phyloP scores from a whole-genome alignment of 2,797 vertebrate genomes.

The Pseudotriccus pelzelni region DNA sequence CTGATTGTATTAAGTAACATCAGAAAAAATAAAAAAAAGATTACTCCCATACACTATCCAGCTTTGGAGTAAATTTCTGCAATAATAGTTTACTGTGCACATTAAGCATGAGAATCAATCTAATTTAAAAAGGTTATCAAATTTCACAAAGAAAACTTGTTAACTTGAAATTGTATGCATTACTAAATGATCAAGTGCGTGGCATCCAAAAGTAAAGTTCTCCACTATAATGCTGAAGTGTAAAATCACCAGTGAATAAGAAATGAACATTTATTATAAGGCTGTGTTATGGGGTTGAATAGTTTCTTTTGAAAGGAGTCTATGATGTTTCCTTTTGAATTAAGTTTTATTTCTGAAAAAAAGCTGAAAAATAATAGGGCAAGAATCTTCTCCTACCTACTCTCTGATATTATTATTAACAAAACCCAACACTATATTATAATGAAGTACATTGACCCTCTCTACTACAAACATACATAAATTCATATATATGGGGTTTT shows the following conservation, averaged over 20 bases:
- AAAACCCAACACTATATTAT: not conserved
- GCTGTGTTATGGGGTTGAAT: not conserved
- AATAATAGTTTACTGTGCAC: not conserved
- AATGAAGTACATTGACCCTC: not conserved
- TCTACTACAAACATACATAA: not conserved
- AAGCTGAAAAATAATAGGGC: not conserved
- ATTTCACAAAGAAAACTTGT: not conserved
- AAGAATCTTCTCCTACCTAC: not conserved
- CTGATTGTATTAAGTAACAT: not conserved
- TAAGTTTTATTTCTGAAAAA: not conserved
- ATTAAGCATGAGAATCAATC: not conserved
- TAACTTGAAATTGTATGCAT: not conserved
- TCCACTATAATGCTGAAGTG: not conserved
- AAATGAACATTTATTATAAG: not conserved
- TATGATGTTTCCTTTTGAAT: not conserved
- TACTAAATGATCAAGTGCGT: not conserved
- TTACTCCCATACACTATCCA: not conserved
- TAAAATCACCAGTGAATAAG: not conserved
- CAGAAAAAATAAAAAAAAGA: not conserved
- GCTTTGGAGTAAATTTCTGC: not conserved
- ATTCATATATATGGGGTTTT: not conserved
- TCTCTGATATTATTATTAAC: not conserved
- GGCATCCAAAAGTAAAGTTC: not conserved
- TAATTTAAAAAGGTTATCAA: not conserved
- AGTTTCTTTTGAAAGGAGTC: not conserved